These are phyloP conservation scores for Subacronicta megacephala DNA, from an alignment of 2,888 invertebrate species.

Conservation along the genomic window DNA sequence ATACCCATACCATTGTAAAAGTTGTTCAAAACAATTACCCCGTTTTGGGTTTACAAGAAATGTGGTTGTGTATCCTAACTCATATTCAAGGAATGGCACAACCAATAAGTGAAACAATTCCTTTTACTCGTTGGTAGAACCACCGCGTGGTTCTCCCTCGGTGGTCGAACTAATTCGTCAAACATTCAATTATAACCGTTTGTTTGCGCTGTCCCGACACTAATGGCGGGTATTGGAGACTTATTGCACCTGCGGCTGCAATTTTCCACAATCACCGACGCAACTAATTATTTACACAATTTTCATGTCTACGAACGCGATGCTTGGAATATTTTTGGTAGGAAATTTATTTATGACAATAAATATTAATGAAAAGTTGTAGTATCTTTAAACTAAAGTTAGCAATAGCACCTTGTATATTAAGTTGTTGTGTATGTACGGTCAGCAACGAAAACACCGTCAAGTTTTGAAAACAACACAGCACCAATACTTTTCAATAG, in stretches of 20 bases:
- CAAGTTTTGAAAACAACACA: no score
- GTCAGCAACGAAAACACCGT: no score
- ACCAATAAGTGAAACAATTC: slow-evolving; percentile 11
- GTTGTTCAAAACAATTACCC: no score
- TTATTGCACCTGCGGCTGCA: slow-evolving; percentile 78
- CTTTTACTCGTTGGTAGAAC: slow-evolving; percentile 14
- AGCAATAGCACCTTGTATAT: no score
- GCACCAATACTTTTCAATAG: no score
- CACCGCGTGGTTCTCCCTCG: slow-evolving; percentile 50
- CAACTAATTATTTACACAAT: slow-evolving; percentile 63
- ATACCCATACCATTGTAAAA: no score
- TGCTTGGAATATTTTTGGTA: slow-evolving; percentile 22
- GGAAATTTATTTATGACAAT: no score
- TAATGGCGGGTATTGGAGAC: slow-evolving; percentile 77
- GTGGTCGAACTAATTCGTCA: slow-evolving; percentile 79
- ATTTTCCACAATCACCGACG: slow-evolving; percentile 75
- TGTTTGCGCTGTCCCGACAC: slow-evolving; percentile 81
- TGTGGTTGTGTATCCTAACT: no score
- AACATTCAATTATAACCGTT: slow-evolving; percentile 72
- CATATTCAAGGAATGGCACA: neutral
- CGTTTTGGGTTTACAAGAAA: no score
- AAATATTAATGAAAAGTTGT: neutral
- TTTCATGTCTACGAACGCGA: slow-evolving; percentile 40
- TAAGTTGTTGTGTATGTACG: no score
- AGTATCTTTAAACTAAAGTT: no score